Base-by-base conservation (phyloP, 2,888 invertebrate genomes). In the Neuroscelio doddi region DNA sequence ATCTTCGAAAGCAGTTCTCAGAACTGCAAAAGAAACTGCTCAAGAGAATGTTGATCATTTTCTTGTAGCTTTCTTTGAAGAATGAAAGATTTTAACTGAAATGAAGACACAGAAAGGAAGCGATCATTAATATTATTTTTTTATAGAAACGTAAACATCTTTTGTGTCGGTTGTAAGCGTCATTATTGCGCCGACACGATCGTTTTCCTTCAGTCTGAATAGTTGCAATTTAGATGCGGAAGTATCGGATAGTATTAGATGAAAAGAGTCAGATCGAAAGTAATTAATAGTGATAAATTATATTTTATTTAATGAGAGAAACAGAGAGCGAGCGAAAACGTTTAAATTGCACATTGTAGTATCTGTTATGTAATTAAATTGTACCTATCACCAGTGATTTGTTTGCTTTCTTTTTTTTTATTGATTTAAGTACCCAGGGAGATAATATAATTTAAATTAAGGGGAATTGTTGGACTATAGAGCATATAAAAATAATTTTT, bases 341-440 rank as follows among this genome's bases (percentile, higher is more conserved):
- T 55, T 58, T 62, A 62, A 56, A 66, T 53, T 49, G 66, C 72
- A 72, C 62, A 63, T 52, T 69, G 70, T 70, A 72, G 62, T 68
- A 55, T 59, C 68, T 65, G 72, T 69, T 70, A 63, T 70, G 55
- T 47, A 67, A 76, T 70, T 72, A 74, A 74, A 74, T 69, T 70
- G 59, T 70, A 69, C 65, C 68, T 64, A 68, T 62, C 71, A 74
- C 58, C 67, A 56, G 44, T 58, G 58, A 57, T 24, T 39, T 39
- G 9, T 30, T 30, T n/a, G 21, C 21, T 21, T 21, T 5, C 5
- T 2, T 21, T 21, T 5, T 21, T 3, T 21, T 21, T 21, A 21
- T 21, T 21, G 21, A 3, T 21, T 21, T 5, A 21, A 21, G 21
- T 21, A 21, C 5, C 21, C 21, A n/a, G n/a, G n/a, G 21, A 3